These are phyloP conservation scores for Margaritifera margaritifera DNA, from an alignment of 2,888 invertebrate species.

Conservation along the genomic window DNA sequence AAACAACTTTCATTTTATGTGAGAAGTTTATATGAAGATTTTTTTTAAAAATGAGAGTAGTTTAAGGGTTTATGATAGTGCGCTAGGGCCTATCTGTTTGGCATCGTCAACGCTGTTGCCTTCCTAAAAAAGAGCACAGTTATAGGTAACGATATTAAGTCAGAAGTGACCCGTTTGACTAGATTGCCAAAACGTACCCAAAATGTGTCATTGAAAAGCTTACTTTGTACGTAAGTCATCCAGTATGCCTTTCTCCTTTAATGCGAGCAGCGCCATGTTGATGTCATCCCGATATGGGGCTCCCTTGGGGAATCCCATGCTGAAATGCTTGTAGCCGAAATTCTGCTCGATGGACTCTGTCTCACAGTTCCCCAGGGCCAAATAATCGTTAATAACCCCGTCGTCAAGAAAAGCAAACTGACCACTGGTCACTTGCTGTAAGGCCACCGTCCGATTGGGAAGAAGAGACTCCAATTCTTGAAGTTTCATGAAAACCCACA, in stretches of 20 bases:
- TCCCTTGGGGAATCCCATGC: conserved; percentile 61
- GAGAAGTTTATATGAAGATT: too few species aligned
- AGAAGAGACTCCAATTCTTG: conserved; percentile 46
- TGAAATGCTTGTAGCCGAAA: conserved; percentile 58
- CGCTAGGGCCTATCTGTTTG: too few species aligned
- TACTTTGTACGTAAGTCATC: conserved; percentile 55
- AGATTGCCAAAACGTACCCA: not conserved
- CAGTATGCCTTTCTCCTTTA: conserved; percentile 57
- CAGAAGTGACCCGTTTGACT: too few species aligned
- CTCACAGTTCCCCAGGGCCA: conserved; percentile 52
- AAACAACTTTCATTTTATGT: too few species aligned
- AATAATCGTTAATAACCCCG: conserved; percentile 59
- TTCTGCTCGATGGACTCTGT: conserved; percentile 61
- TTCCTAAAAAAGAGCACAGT: not conserved
- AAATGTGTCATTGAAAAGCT: not conserved
- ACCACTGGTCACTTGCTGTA: conserved; percentile 39
- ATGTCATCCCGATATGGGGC: conserved; percentile 63
- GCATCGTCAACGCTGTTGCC: too few species aligned
- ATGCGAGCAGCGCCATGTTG: conserved; percentile 51
- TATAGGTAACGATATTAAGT: not conserved
- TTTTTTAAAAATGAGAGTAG: too few species aligned
- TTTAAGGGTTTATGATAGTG: too few species aligned
- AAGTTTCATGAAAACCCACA: conserved; percentile 63
- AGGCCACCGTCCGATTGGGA: conserved; percentile 31
- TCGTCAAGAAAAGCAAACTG: conserved; percentile 55